Evolutionary conservation across 1,140 invertebrate species (phyloP), one percentile per base, ranked within the genome.

Genomic region (Neodiprion virginianus): DNA sequence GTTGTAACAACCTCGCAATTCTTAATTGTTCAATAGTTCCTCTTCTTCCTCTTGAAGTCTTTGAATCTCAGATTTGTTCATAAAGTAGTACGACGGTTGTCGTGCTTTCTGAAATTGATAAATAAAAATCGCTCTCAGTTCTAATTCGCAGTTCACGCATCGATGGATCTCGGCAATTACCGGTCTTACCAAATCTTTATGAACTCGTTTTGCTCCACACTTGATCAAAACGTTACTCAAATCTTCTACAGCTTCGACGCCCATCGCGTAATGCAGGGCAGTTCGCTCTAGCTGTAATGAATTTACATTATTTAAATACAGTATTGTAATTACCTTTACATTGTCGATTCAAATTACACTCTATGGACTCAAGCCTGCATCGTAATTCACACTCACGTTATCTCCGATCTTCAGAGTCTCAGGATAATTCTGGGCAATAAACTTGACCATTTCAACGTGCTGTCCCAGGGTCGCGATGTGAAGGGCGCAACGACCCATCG

Each of bases 61-160:
- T 69, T 94, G 85, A 79, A 97, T 96, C 76, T 97, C 96, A 10
- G 94, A 93, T 87, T 96, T 96, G 81, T 97, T 96, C 91, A 97
- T 95, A 81, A 96, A 97, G 84, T 97, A 97, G 85, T 96, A 97
- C n/a, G 94, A 95, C 1, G 96, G 95, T 82, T 96, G 95, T 69
- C 95, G 91, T 72, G 95, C 95, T 90, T 95, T 96, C 83, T 92
- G 81, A 40, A 81, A 87, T 3, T 5, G n/a, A 77, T 78, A 74
- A 67, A 40, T 67, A 40, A 8, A 72, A 49, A 65, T 74, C 23
- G 28, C 53, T 65, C 61, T 14, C 12, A 72, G 77, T 76, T 49
- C 61, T 65, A 73, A 21, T 40, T 12, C 9, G 12, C 72, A 69
- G 65, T 49, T 69, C 79, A 67, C 73, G 28, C 21, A n/a, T 67